Evolutionary conservation across 2,888 invertebrate species (phyloP), one percentile per base, ranked within the genome.

Genomic region (Sthenelais limicola): DNA sequence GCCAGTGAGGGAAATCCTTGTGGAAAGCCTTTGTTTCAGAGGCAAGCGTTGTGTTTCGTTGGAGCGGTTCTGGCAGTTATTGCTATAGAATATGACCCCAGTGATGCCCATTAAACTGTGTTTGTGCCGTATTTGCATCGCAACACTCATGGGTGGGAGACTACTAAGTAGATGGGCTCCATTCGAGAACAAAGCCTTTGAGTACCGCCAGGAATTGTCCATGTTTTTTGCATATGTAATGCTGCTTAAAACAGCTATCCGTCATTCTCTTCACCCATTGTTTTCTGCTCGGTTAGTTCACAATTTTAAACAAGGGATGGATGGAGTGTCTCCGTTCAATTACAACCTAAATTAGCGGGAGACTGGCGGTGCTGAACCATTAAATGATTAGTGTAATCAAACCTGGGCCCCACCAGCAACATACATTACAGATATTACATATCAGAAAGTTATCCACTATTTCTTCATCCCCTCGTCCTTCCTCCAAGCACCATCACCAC

Each of bases 371-470:
- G 56, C 56, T 56, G 56, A 56, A 56, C 30, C 56, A 3, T 32
- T 56, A 56, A 56, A 43, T 38, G 62, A 62, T 62, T 43, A 4
- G 62, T 38, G 28, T 35, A 38, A 62, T 18, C 62, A 15, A 26
- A 35, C 35, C 62, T 33, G 21, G 38, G 32, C 56, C 32, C 33
- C 56, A 7, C 3, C 52, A 52, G 52, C 32, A 56, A 56, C 56
- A 33, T 62, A n/a, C n/a, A n/a, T 38, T 35, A 38, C 62, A 62
- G n/a, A 62, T 38, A 62, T 62, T 62, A 62, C 62, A 62, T 62
- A 62, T 62, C 62, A 62, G 43, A 62, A 62, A 38, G 38, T 35
- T 24, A 62, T 62, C 62, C 62, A 62, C 43, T 38, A 62, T 24
- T 15, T 43, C 15, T 43, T 43, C 15, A 12, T 12, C 43, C 43